These are phyloP conservation scores for Antitype chi DNA, from an alignment of 2,888 invertebrate genomes.

Conservation along the genomic window DNA sequence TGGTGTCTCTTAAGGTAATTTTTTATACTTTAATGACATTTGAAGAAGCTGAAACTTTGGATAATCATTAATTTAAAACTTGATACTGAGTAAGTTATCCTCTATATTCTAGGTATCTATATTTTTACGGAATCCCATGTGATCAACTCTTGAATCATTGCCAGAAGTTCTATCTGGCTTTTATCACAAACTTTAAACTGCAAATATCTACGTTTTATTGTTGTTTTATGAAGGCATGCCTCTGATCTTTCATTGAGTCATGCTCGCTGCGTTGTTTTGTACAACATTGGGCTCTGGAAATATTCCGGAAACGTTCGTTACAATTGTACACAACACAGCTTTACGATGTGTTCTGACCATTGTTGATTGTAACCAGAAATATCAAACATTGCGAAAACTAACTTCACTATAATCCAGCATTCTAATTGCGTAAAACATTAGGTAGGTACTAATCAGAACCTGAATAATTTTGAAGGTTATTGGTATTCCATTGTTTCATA, in stretches of 20 bases:
- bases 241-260: slow-evolving; percentile 57
- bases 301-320: slow-evolving; percentile 44
- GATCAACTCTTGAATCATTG: not conserved
- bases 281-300: slow-evolving; percentile 47
- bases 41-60: not conserved
- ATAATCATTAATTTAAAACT: not conserved
- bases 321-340: slow-evolving; percentile 39
- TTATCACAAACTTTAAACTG: slow-evolving; percentile 28
- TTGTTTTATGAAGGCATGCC: slow-evolving; percentile 31
- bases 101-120: not conserved
- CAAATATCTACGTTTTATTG: slow-evolving; percentile 38
- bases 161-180: slow-evolving; percentile 24
- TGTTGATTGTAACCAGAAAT: slow-evolving; percentile 53
- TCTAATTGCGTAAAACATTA: too few relatives aligned
- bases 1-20: not conserved
- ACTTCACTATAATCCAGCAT: not conserved
- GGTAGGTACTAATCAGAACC: too few relatives aligned
- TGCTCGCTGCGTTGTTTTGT: slow-evolving; percentile 42
- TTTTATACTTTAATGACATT: not conserved
- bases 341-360: slow-evolving; percentile 44
- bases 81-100: too few relatives aligned
- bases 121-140: not conserved
- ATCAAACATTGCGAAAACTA: slow-evolving; percentile 20
- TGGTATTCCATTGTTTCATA: too few relatives aligned
- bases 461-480: too few relatives aligned